These are phyloP conservation scores for Varroa destructor DNA, from an alignment of 1,140 invertebrate species.

Conservation along the genomic window DNA sequence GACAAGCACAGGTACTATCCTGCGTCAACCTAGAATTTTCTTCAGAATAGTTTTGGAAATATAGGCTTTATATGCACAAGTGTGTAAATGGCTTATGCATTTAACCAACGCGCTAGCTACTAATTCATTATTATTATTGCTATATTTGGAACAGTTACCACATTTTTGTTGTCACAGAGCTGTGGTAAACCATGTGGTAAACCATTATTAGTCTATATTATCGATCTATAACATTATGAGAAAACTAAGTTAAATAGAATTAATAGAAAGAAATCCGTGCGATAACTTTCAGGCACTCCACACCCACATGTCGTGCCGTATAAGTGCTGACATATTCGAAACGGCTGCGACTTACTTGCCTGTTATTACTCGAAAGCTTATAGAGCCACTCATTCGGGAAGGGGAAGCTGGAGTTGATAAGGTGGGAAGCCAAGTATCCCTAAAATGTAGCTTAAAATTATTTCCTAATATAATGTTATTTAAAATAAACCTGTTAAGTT, in stretches of 20 bases:
- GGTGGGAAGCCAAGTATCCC: not conserved
- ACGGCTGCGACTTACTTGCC: conserved; percentile 69
- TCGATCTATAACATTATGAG: no score
- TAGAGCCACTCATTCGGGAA: conserved; percentile 55
- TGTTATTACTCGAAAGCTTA: conserved; percentile 54
- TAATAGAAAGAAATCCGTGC: no score
- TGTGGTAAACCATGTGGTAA: no score
- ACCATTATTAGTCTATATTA: no score
- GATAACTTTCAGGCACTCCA: conserved; percentile 27
- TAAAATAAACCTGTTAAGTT: no score
- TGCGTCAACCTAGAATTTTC: conserved; percentile 55
- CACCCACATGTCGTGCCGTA: not conserved
- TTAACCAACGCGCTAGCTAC: conserved; percentile 8
- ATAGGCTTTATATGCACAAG: not conserved
- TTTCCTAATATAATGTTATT: no score
- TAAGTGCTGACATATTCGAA: conserved; percentile 36
- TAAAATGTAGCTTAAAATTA: no score
- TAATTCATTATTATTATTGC: conserved; percentile 9
- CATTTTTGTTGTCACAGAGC: not conserved
- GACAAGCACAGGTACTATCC: conserved; percentile 62
- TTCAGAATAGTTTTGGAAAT: not conserved
- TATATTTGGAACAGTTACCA: not conserved
- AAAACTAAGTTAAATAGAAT: no score
- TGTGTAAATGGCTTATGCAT: not conserved
- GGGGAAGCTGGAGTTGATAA: conserved; percentile 55